Evolutionary conservation across 2,797 vertebrate species (phyloP).

Genomic region (Gallinago nigripennis): DNA sequence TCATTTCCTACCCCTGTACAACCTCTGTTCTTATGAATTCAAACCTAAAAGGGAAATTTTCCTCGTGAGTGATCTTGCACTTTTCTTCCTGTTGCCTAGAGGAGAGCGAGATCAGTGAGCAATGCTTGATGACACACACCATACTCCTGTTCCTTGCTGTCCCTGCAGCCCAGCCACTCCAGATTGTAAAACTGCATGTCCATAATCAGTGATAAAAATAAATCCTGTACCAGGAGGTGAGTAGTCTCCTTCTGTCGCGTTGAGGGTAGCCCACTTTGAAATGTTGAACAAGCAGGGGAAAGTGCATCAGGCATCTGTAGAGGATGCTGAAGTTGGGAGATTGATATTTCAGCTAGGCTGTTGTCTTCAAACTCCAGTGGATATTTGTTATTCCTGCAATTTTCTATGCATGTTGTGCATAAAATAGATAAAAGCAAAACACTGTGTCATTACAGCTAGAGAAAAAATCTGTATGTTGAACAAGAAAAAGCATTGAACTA

Average conservation of each 20-base stretch:
- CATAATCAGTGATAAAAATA: slow-evolving; percentile 22
- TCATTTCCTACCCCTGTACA: background rate
- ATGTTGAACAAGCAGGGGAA: slow-evolving; percentile 23
- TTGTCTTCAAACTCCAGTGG: background rate
- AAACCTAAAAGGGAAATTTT: slow-evolving; percentile 47
- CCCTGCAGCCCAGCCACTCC: background rate
- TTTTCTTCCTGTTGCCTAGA: slow-evolving; percentile 40
- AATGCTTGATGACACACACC: slow-evolving; percentile 17
- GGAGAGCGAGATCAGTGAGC: slow-evolving; percentile 17
- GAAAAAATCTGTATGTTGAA: background rate
- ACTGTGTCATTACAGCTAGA: background rate
- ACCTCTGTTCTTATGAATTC: background rate
- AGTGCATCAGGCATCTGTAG: background rate
- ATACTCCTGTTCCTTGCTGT: background rate
- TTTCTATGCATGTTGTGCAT: background rate
- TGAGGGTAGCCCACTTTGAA: background rate
- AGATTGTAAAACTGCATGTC: slow-evolving; percentile 7
- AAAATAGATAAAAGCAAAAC: slow-evolving; percentile 23
- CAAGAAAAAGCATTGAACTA: background rate
- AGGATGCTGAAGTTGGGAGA: background rate
- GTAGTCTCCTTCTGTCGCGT: background rate
- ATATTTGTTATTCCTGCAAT: background rate
- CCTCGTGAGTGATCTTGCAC: slow-evolving; percentile 8
- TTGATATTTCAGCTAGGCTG: background rate
- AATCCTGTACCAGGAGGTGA: background rate